These are phyloP conservation scores for Mycteria americana DNA, from an alignment of 2,797 vertebrate genomes.

Conservation along the genomic window DNA sequence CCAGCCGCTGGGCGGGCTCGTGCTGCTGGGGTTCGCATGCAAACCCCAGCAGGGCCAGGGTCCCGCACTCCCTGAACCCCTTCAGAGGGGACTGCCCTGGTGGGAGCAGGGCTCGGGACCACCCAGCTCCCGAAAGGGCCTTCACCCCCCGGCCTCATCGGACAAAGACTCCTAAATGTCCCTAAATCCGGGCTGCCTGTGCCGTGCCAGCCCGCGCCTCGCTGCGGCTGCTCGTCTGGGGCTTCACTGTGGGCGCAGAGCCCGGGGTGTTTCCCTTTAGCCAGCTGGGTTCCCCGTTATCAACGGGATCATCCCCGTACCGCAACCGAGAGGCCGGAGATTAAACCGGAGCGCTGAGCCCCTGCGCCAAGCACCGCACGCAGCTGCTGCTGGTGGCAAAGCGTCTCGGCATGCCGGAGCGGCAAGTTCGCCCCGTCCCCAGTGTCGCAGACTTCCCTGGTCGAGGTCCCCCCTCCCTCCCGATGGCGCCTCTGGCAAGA, in stretches of 20 bases:
- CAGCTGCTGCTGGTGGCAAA: fast-evolving
- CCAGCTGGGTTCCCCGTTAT: neutral
- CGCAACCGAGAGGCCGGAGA: neutral
- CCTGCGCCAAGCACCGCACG: fast-evolving
- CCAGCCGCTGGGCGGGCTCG: neutral
- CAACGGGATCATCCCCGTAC: fast-evolving
- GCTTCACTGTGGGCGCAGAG: neutral
- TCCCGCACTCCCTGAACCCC: neutral
- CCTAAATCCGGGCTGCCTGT: fast-evolving
- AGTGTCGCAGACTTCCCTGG: neutral
- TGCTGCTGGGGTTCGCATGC: neutral
- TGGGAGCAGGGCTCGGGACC: fast-evolving
- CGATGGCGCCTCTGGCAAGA: neutral
- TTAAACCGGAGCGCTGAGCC: fast-evolving
- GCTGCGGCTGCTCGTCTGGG: neutral
- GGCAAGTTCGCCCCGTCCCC: fast-evolving
- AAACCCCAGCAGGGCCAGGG: too few relatives aligned
- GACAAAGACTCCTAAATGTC: fast-evolving
- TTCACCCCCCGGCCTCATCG: fast-evolving
- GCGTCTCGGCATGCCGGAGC: fast-evolving
- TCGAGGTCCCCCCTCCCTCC: neutral
- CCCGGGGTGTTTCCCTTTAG: neutral
- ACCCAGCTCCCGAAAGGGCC: neutral
- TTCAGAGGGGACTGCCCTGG: too few relatives aligned
- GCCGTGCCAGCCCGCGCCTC: fast-evolving